Base-by-base conservation (phyloP, 2,113 vertebrate species). In the Uria aalge region DNA sequence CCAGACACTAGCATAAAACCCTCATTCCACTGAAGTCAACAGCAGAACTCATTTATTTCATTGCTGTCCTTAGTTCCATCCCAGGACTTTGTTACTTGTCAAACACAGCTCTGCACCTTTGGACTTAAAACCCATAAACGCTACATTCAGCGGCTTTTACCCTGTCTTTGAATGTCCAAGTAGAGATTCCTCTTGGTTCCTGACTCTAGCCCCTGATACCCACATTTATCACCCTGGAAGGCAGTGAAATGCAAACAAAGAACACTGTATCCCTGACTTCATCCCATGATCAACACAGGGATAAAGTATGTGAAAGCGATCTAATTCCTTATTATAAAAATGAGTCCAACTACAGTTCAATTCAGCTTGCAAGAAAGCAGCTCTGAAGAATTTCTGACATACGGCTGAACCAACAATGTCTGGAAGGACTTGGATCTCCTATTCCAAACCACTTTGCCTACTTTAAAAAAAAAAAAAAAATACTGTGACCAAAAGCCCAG, bases 351-450 rank as follows among this genome's bases (percentile, higher is more conserved):
- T 93, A 67, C 79, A 85, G 62, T 80, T 94, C 84, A 88, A 88
- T 79, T 96, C 90, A 83, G 83, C 86, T 74, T 80, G 57, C 76
- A 91, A 92, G 82, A 88, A 55, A 96, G 89, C 53, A 94, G 75
- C 92, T 73, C 53, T 6, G 73, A 90, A 97, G 78, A 93, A 97
- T 95, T 97, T 97, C 94, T 97, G 88, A 96, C 86, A 66, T 53
- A 73, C 14, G 79, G 83, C 92, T 92, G 91, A 97, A 97, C 95
- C 91, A 97, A 97, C 91, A 97, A 71, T 73, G 89, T 94, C 96
- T 97, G 97, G 81, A 96, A 95, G 78, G 97, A 95, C 86, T 85
- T 81, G 68, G 36, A 96, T 67, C 74, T 96, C 77, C 64, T 77
- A 73, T 60, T 96, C 79, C 90, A 96, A 94, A 90, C 75, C 89